phyloP scores from a whole-genome alignment of 2,888 invertebrate genomes.

The Amphipyra berbera region DNA sequence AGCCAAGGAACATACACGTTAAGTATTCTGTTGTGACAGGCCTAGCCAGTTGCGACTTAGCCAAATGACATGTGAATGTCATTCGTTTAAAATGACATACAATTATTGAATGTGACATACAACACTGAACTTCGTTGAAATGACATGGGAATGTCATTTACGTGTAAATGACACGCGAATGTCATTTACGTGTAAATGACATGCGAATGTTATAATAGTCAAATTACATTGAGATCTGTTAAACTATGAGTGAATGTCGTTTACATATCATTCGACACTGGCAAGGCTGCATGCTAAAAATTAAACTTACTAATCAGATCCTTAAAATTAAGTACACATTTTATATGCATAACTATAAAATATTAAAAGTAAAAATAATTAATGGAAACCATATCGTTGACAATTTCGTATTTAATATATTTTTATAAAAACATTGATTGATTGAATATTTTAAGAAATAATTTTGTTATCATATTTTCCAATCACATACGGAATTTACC shows the following conservation, averaged over 20 bases:
- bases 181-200: too few species aligned
- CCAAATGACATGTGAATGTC: not conserved
- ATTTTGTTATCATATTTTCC: too few species aligned
- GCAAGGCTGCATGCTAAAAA: slow-evolving; percentile 2
- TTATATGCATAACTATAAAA: slow-evolving; percentile 60
- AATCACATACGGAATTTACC: not conserved
- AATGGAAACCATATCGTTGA: slow-evolving; percentile 4
- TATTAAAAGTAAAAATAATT: slow-evolving; percentile 7
- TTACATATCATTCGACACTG: not conserved
- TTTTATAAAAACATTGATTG: not conserved
- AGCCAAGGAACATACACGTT: slow-evolving; percentile 31
- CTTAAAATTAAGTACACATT: slow-evolving; percentile 67
- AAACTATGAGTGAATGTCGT: not conserved
- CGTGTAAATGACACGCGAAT: too few species aligned
- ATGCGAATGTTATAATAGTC: too few species aligned
- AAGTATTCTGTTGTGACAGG: slow-evolving; percentile 8
- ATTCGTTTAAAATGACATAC: not conserved
- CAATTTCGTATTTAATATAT: not conserved
- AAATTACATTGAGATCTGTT: too few species aligned
- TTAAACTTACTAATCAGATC: slow-evolving; percentile 46
- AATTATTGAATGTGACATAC: too few species aligned
- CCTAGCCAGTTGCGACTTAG: not conserved
- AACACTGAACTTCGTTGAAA: too few species aligned
- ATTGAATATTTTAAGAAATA: not conserved
- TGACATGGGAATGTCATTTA: too few species aligned